phyloP scores from a whole-genome alignment of 2,113 vertebrate genomes.

The Narcine bancroftii region DNA sequence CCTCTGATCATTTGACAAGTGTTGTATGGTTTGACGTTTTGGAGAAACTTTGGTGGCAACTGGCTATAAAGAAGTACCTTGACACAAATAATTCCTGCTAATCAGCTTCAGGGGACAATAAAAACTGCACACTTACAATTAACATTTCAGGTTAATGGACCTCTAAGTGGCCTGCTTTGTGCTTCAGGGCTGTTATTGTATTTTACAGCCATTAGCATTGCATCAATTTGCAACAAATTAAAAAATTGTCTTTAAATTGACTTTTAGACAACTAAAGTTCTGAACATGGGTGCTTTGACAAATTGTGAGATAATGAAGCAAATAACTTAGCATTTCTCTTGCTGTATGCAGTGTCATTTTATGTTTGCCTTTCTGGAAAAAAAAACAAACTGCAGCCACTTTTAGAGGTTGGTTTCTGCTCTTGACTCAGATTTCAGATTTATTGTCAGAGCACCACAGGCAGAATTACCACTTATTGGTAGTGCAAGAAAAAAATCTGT shows the following conservation, averaged over 20 bases:
- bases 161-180: neutral
- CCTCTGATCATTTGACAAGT: neutral
- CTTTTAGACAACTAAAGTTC: neutral
- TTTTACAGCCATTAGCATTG: neutral
- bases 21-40: neutral
- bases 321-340: neutral
- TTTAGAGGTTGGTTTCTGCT: neutral
- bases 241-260: neutral
- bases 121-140: neutral
- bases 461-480: too few relatives aligned
- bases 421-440: too few relatives aligned
- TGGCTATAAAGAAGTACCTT: neutral
- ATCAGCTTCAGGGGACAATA: neutral
- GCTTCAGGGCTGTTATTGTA: neutral
- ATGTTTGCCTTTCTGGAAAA: neutral
- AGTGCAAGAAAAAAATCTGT: too few relatives aligned
- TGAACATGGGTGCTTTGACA: neutral
- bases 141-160: slow-evolving; percentile 19
- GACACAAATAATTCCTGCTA: neutral
- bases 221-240: neutral
- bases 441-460: too few relatives aligned
- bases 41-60: neutral
- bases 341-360: neutral
- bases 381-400: neutral
- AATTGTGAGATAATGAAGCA: too few relatives aligned